Base-by-base conservation (phyloP, 2,888 invertebrate species). In the Ligdia adustata region DNA sequence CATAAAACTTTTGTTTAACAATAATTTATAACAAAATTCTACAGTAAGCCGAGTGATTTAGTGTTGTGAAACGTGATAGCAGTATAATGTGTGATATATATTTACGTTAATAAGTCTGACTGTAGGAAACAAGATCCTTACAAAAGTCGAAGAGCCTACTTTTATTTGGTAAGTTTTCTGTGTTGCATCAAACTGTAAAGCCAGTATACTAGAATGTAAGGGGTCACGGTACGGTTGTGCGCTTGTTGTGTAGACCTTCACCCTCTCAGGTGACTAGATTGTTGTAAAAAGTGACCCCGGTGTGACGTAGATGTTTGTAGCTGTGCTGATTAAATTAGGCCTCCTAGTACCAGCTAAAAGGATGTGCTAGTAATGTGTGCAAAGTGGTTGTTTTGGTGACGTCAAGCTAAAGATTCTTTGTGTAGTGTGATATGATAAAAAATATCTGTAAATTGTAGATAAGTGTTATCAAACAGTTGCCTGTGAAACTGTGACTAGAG, bases 1-100 rank as follows among this genome's bases (percentile, higher is more conserved):
- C 81, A 79, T 80, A 22, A 83, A 75, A 82, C 79, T 86, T 82
- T 83, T 86, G 82, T 84, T 81, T 83, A 80, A 76, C 76, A 72
- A 65, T 67, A 66, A 75, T 71, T 76, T 76, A 66, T 75, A 75
- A 62, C 82, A 79, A 88, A 89, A 87, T 85, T 88, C 53, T 69
- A 63, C 51, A 83, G 84, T 87, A 76, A 78, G 70, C 58, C 64
- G 54, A 73, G 76, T 79, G 75, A 67, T 75, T 73, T 67, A 55
- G 78, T 83, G 79, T 74, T 73, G 79, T 83, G 81, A 66, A 68
- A 72, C 67, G 78, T 79, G 74, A 70, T 75, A 79, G 57, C 64
- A 77, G 62, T 80, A 82, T 81, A 82, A 84, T 86, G 80, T 81
- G 82, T 82, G 75, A 75, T 80, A 79, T 75, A 62, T 75, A 70